Evolutionary conservation across 2,888 invertebrate genomes (phyloP), one percentile per base, ranked within the genome.

Genomic region (Lithophane ornitopus): DNA sequence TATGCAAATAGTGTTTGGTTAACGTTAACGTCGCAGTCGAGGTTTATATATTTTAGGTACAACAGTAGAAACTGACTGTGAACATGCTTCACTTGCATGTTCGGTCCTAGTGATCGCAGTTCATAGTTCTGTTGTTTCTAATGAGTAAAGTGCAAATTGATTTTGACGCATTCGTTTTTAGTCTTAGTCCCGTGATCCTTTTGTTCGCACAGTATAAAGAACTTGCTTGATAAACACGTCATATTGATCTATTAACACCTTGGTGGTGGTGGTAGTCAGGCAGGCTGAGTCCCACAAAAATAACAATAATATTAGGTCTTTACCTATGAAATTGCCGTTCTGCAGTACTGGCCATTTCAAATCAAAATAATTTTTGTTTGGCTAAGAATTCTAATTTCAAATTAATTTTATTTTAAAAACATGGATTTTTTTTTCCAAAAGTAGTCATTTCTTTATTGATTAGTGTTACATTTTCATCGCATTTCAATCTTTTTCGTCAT

Each of bases 1-100:
- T 81, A 71, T 80, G 76, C 70, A 70, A 71, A 76, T 81, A 59
- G 22, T 22, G 46, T 76, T 63, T 54, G 28, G n/a, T 19, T 65
- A 34, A 49, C 22, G 44, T 44, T 69, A 76, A 76, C 68, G 58
- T 63, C 19, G 54, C 3, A 67, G 59, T 26, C 22, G n/a, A 80
- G n/a, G 56, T 62, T 56, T 14, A 16, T 12, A 8, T 28, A 1
- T 39, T 46, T 34, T 3, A 16, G 6, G 19, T 41, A 59, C 6
- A 46, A 52, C 28, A 54, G 14, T n/a, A n/a, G 16, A 65, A 74
- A 74, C 11, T 16, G 62, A 62, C 22, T 39, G 46, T 63, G 46
- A 72, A 26, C 39, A 49, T 39, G 49, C 4, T 49, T 66, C 2
- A 28, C 4, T 28, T 49, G 46, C 22, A 66, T 49, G 22, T 9